Base-by-base conservation (phyloP, 2,113 vertebrate genomes). In the Semicossyphus pulcher region DNA sequence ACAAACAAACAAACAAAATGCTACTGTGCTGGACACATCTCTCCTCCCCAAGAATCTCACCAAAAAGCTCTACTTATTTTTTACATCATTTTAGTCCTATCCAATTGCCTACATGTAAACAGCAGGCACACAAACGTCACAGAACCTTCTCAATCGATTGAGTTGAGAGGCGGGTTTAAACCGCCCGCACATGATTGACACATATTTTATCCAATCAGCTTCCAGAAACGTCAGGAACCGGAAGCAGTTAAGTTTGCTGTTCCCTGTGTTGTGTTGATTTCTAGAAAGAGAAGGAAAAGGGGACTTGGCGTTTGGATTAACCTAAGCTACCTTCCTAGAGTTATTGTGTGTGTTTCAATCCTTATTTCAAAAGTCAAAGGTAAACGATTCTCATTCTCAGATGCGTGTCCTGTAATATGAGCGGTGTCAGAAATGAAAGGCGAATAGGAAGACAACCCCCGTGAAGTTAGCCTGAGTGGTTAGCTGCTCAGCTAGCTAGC, bases 231-330 rank as follows among this genome's bases (percentile, higher is more conserved):
- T 2, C 37, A n/a, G 66, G 56, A 88, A 85, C 76, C 88, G 90
- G 92, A 93, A 26, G 36, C 44, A 76, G 86, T 67, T 67, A 2
- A 26, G 26, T 52, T 20, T 0, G 58, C 80, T 61, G 39, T 41
- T 36, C 69, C 39, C 51, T 63, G 74, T 76, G 64, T 60, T 85
- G 86, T 92, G 89, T 91, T 93, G 89, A 89, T 89, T 90, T 92
- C 73, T 80, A 72, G 73, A 66, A 42, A 89, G 81, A 82, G 81
- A 71, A 84, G 80, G 52, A 86, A 84, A 84, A 78, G 84, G 86
- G 85, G 68, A 84, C 53, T 76, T 81, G 74, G 67, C 88, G 82
- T 85, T 87, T 91, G 86, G 79, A 84, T 80, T 90, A 66, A 83
- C 34, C 65, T 72, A 9, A 75, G 71, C 62, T 84, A 77, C 76